phyloP scores from a whole-genome alignment of 2,888 invertebrate species.

The Syrista parreyssii region DNA sequence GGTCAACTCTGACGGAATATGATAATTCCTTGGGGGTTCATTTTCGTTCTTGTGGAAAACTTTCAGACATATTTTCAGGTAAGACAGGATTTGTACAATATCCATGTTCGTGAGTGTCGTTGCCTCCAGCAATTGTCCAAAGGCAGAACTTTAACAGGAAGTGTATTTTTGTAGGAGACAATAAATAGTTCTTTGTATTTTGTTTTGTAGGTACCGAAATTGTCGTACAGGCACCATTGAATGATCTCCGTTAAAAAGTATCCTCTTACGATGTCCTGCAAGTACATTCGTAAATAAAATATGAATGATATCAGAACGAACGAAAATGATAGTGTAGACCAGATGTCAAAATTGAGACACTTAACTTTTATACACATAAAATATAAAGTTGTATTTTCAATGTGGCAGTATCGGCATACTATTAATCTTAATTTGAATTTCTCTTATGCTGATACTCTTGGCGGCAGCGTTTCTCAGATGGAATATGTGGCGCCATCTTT shows the following conservation, averaged over 20 bases:
- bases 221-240: neutral
- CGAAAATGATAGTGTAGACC: too few species aligned
- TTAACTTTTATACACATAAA: too few species aligned
- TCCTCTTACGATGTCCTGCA: neutral
- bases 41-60: slow-evolving; percentile 44
- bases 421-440: neutral
- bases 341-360: too few species aligned
- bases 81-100: neutral
- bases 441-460: neutral
- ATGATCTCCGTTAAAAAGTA: neutral
- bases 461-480: neutral
- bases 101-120: neutral
- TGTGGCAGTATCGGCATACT: neutral
- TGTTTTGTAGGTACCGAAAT: neutral
- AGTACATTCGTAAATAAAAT: neutral
- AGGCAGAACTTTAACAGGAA: neutral
- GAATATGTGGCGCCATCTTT: neutral
- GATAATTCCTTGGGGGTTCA: slow-evolving; percentile 43
- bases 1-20: slow-evolving; percentile 50
- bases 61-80: slow-evolving; percentile 47
- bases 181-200: neutral
- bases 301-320: too few species aligned
- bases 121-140: neutral
- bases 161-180: neutral
- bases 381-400: neutral